Evolutionary conservation across 2,113 vertebrate genomes (phyloP), one percentile per base, ranked within the genome.

Genomic region (Lamprologus tigripictilis): DNA sequence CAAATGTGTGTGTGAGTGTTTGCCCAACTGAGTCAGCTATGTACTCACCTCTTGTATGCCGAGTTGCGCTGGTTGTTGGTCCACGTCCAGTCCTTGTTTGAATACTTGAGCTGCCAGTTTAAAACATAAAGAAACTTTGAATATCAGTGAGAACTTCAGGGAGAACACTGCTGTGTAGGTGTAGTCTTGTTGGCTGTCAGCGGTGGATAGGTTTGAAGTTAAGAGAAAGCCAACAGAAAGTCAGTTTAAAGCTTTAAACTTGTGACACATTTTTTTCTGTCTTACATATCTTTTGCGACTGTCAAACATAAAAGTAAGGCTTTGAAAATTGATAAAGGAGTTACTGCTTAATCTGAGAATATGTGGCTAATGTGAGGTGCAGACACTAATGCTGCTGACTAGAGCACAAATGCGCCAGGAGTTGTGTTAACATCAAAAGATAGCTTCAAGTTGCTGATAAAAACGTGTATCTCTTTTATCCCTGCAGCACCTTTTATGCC

Each of bases 31-130:
- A 8, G 4, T 28, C 13, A 14, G 14, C 19, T 51, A 9, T 33
- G 19, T 1, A n/a, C 23, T 92, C 93, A 98, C 97, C 97, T 97
- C 92, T 97, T 98, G 88, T 98, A 94, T 9, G 93, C 88, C 28
- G 95, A 95, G 84, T 94, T 91, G 5, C 91, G 89, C 81, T 97
- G 96, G 4, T 87, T 94, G 73, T 96, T 96, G 5, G 96, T 94
- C 90, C 95, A 95, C 5, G 96, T 93, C 95, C 96, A 96, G 89
- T 97, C 97, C 14, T 90, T 97, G 91, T 96, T 97, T 61, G 96
- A 96, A 84, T 96, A 96, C 85, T 96, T 97, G 14, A 96, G 87
- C 97, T 98, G 95, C 37, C 96, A 86, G 86, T 35, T 33, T 66
- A 47, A 88, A 89, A 86, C 21, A 90, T 26, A 58, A 21, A 81